A percentile compares a stretch with the other conserved stretches of the same genome.
phyloP scores from a whole-genome alignment of 2,888 invertebrate genomes.

The Chromoteleia sp. region DNA sequence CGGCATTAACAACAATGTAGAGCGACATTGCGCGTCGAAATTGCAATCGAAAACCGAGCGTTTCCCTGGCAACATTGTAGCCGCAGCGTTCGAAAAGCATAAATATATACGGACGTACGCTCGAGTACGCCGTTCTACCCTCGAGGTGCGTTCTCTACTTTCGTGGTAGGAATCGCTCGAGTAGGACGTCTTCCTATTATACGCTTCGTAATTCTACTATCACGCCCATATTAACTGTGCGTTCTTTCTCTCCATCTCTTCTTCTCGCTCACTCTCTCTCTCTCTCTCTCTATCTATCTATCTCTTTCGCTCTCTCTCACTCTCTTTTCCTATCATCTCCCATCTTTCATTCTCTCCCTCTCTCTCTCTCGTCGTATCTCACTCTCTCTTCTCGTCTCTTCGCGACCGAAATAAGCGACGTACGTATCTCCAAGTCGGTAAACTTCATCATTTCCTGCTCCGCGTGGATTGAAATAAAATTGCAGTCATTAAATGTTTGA shows the following conservation, averaged over 20 bases:
- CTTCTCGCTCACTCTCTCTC: constrained; percentile 31
- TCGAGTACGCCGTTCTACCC: constrained; percentile 69
- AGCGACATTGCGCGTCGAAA: constrained; percentile 54
- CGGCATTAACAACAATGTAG: constrained; percentile 57
- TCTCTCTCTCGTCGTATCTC: neutral
- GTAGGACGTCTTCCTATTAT: constrained; percentile 77
- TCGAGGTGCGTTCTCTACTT: constrained; percentile 73
- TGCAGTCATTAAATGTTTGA: constrained; percentile 69
- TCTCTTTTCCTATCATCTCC: constrained; percentile 37
- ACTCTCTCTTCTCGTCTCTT: neutral
- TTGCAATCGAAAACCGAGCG: constrained; percentile 55
- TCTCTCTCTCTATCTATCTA: constrained; percentile 32
- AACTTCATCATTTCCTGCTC: constrained; percentile 69
- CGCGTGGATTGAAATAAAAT: constrained; percentile 68
- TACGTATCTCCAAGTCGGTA: constrained; percentile 44
- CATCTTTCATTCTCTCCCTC: constrained; percentile 17
- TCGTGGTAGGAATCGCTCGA: constrained; percentile 74
- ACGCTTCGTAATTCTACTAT: constrained; percentile 73
- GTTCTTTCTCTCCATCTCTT: constrained; percentile 42
- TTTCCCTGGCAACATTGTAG: constrained; percentile 43
- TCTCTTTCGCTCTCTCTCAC: neutral
- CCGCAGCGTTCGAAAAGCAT: constrained; percentile 55
- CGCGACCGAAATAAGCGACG: constrained; percentile 55
- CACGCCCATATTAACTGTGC: constrained; percentile 76
- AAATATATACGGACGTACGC: constrained; percentile 63